These are phyloP conservation scores for Pristionchus mayeri DNA, from an alignment of 2,888 invertebrate species.

Conservation along the genomic window DNA sequence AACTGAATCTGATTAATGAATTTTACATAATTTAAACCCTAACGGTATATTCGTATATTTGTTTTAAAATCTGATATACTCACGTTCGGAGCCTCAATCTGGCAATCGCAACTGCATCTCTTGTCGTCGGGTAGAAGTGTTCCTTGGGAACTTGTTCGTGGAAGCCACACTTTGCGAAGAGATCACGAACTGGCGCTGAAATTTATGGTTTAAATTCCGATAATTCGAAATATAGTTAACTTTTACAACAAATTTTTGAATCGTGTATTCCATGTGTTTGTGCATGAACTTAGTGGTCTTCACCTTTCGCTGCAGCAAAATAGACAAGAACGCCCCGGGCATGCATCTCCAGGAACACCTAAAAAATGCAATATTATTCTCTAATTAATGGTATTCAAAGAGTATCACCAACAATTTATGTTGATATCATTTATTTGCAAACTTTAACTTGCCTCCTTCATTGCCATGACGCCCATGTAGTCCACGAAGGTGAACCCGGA, in stretches of 20 bases:
- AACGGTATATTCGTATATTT: too few species aligned
- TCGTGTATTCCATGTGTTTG: too few species aligned
- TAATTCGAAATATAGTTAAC: too few species aligned
- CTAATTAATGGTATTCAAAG: too few species aligned
- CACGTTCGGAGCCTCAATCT: constrained; percentile 66
- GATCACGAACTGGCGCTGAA: constrained; percentile 71
- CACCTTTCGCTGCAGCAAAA: constrained; percentile 74
- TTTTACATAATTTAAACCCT: too few species aligned
- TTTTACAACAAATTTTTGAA: too few species aligned
- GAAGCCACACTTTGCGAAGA: constrained; percentile 71
- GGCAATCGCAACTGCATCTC: constrained; percentile 74
- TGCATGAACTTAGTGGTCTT: background rate
- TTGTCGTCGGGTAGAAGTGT: constrained; percentile 75
- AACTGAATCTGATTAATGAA: too few species aligned
- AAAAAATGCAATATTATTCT: constrained; percentile 48
- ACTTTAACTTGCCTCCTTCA: constrained; percentile 69
- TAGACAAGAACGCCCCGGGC: constrained; percentile 70
- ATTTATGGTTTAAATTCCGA: too few species aligned
- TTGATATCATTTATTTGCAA: background rate
- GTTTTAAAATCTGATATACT: too few species aligned
- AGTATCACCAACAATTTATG: background rate
- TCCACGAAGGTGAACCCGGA: constrained; percentile 76
- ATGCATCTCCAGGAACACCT: constrained; percentile 65
- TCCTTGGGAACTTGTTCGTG: constrained; percentile 71
- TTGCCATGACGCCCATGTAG: constrained; percentile 74